Evolutionary conservation across 2,113 vertebrate species (phyloP), one percentile per base, ranked within the genome.

Genomic region (Tamias sibiricus): DNA sequence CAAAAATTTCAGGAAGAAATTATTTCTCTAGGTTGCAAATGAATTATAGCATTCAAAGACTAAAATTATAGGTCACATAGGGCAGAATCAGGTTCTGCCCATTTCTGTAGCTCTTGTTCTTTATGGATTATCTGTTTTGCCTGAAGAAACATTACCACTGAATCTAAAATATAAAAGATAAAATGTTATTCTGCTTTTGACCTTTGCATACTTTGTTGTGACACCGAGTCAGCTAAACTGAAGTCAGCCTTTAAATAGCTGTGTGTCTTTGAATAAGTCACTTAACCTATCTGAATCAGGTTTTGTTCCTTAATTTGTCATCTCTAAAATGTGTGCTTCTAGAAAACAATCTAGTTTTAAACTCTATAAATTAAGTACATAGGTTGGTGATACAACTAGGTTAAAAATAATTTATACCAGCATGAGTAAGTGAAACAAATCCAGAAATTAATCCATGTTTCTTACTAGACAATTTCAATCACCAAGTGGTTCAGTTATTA

Each of bases 1-100:
- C 16, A 92, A 71, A 72, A 54, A n/a, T 82, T 90, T 77, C 52
- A 89, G n/a, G 16, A 86, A 87, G 17, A 95, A 76, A 79, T 76
- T 52, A 71, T 91, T 88, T 86, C 7, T 85, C 26, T 47, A 87
- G 19, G 3, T 80, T 72, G 26, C 14, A 91, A 91, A 94, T 40
- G 14, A 4, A 79, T n/a, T n/a, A n/a, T n/a, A n/a, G n/a, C n/a
- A n/a, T n/a, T 44, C 17, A 82, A 86, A 93, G 54, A 44, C 52
- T 59, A 83, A 95, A 91, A 76, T 68, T 69, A 52, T 49, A 54
- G 62, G 20, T 86, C 32, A 66, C 37, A 52, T 0, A 79, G 9
- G 59, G 2, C 26, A 54, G 26, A 76, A 28, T 47, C 30, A 40
- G 3, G 13, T 8, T 86, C 68, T 82, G 0, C 62, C 17, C 24